Evolutionary conservation across 2,797 vertebrate genomes (phyloP).

Genomic region (Alosa sapidissima): DNA sequence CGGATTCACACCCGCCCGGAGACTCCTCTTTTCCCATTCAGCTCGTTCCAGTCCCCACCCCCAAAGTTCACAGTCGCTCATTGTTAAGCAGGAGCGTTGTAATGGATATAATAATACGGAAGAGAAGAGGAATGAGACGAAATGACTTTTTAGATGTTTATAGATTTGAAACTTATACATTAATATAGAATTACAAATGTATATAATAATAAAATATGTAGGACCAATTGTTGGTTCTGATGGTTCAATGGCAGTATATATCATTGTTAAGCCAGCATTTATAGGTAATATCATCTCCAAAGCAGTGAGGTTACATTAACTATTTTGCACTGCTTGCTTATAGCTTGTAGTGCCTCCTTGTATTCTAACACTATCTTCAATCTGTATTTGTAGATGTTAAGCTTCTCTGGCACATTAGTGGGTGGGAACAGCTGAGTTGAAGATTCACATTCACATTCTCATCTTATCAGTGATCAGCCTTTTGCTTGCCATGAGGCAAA

Average conservation of each 20-base stretch:
- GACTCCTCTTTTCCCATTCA: constrained; percentile 37
- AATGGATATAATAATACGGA: constrained; percentile 56
- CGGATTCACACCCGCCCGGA: constrained; percentile 40
- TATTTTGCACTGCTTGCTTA: not conserved
- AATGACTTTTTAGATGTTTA: not conserved
- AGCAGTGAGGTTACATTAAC: not conserved
- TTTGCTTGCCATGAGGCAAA: constrained; percentile 24
- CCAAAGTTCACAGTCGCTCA: constrained; percentile 52
- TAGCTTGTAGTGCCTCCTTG: not conserved
- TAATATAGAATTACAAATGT: not conserved
- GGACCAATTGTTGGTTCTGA: no score
- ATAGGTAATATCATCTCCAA: not conserved
- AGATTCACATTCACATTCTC: not conserved
- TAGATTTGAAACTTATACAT: not conserved
- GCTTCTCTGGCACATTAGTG: not conserved
- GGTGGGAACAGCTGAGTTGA: not conserved
- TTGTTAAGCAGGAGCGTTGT: constrained; percentile 52
- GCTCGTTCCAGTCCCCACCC: constrained; percentile 53
- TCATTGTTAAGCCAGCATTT: not conserved
- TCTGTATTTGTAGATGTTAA: not conserved
- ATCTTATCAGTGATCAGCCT: not conserved
- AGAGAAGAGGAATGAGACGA: constrained; percentile 45
- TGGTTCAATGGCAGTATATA: no score
- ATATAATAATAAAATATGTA: not conserved
- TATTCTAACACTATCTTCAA: not conserved